A percentile compares a stretch with the other conserved stretches of the same genome.
These are phyloP conservation scores for Chrysodeixis includens DNA, from an alignment of 2,888 invertebrate genomes.

Conservation along the genomic window DNA sequence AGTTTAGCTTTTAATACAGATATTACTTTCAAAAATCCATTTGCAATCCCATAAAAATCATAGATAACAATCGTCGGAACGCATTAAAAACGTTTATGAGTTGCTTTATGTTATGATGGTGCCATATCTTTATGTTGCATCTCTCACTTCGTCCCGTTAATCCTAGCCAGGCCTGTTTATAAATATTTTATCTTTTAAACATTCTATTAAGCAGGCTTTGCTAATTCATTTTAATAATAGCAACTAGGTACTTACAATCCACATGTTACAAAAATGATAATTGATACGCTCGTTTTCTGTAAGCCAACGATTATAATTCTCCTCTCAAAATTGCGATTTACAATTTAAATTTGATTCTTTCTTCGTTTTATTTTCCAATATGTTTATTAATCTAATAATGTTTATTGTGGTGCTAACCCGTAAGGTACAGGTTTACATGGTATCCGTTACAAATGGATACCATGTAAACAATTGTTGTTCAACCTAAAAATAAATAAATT, in stretches of 20 bases:
- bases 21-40: slow-evolving; percentile 84
- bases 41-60: slow-evolving; percentile 82
- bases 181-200: slow-evolving; percentile 6
- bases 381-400: too few relatives aligned
- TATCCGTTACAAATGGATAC: too few relatives aligned
- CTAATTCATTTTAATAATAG: not conserved
- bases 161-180: slow-evolving; percentile 56
- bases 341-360: too few relatives aligned
- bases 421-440: too few relatives aligned
- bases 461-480: too few relatives aligned
- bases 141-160: slow-evolving; percentile 74
- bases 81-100: slow-evolving; percentile 81
- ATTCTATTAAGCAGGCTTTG: not conserved
- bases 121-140: slow-evolving; percentile 82
- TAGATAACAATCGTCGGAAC: slow-evolving; percentile 81
- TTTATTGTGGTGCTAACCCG: too few relatives aligned
- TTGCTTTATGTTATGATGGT: slow-evolving; percentile 76
- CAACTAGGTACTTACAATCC: too few relatives aligned
- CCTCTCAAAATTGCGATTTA: too few relatives aligned
- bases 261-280: not conserved
- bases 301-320: not conserved
- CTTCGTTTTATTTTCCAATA: too few relatives aligned
- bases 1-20: slow-evolving; percentile 74
- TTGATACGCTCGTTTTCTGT: not conserved
- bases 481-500: too few relatives aligned